A percentile compares a stretch with the other conserved stretches of the same genome.
These are phyloP conservation scores for Lethenteron camtschaticum DNA, from an alignment of 2,113 vertebrate species.

Conservation along the genomic window DNA sequence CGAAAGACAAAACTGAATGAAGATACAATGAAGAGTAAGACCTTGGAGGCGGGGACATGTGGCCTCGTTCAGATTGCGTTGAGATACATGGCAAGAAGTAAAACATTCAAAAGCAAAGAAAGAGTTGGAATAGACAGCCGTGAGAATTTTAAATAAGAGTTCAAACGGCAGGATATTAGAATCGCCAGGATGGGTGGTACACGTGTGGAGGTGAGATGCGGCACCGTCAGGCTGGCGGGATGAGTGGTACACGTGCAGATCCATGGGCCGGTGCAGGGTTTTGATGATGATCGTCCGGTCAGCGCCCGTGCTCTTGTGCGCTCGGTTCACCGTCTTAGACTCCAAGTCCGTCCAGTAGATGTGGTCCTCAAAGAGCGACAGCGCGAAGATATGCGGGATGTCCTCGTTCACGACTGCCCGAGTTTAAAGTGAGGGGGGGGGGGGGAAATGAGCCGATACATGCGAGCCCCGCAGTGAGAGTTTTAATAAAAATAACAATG, in stretches of 20 bases:
- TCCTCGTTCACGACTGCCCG: slow-evolving; percentile 62
- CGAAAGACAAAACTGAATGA: no score
- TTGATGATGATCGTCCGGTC: slow-evolving; percentile 61
- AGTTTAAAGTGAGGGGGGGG: slow-evolving; percentile 23
- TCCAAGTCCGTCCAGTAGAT: slow-evolving; percentile 96
- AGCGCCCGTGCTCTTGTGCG: slow-evolving; percentile 71
- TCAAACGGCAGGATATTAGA: slow-evolving; percentile 8
- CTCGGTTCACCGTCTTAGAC: slow-evolving; percentile 80
- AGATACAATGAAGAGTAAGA: neutral
- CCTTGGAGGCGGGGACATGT: neutral
- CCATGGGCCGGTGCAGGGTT: slow-evolving; percentile 92
- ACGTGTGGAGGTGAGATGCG: slow-evolving; percentile 13
- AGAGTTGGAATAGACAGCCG: neutral
- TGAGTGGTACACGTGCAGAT: slow-evolving; percentile 84
- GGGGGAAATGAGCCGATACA: slow-evolving; percentile 19
- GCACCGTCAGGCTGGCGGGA: slow-evolving; percentile 92
- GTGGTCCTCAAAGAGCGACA: slow-evolving; percentile 92
- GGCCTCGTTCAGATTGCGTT: neutral
- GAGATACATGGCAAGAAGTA: neutral
- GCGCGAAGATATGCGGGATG: slow-evolving; percentile 73
- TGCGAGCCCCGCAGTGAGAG: slow-evolving; percentile 15
- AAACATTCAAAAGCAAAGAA: slow-evolving; percentile 6
- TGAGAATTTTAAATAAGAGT: slow-evolving; percentile 11
- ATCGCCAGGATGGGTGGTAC: slow-evolving; percentile 12
- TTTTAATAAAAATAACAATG: slow-evolving; percentile 19